A percentile compares a stretch with the other conserved stretches of the same genome.
Conservation (phyloP, 1,140 invertebrate species). For the Apis cerana region DNA sequence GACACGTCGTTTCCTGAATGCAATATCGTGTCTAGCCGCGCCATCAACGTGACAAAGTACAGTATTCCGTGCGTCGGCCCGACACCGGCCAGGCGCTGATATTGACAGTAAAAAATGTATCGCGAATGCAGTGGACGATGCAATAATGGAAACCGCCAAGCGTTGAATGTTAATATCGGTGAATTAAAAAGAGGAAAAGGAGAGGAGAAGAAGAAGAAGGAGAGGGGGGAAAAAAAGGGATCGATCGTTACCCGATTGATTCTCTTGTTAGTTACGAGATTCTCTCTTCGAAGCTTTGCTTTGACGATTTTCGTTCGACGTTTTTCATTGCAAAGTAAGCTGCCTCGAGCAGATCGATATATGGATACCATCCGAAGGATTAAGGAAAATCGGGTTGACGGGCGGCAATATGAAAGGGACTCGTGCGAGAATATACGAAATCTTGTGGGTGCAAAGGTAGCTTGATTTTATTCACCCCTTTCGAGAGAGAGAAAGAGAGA, state of each 20-base stretch:
- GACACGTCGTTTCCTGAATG: conserved; percentile 59
- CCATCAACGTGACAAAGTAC: conserved; percentile 21
- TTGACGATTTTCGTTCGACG: conserved; percentile 12
- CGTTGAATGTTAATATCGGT: not conserved
- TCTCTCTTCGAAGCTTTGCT: conserved; percentile 23
- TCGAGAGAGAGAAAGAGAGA: conserved; percentile 35
- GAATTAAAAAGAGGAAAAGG: not conserved
- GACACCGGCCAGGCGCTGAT: conserved; percentile 16
- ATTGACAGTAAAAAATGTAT: conserved; percentile 26
- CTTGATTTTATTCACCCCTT: conserved; percentile 58
- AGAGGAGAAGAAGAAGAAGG: not conserved
- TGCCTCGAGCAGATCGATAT: conserved; percentile 40
- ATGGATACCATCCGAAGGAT: conserved; percentile 52
- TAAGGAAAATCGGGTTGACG: conserved; percentile 61
- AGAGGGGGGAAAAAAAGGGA: not conserved
- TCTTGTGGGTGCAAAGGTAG: conserved; percentile 44
- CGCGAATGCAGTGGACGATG: not conserved
- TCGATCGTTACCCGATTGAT: not conserved
- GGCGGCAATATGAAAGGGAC: conserved; percentile 31
- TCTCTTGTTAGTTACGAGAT: not conserved
- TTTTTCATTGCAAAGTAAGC: conserved; percentile 65
- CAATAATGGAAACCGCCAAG: not conserved
- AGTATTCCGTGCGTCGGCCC: conserved; percentile 9
- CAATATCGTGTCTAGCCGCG: conserved; percentile 55
- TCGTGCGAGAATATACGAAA: conserved; percentile 34